Percentiles rank a stretch among this genome's conserved stretches.
These are phyloP conservation scores for Cephus rjabovi DNA, from an alignment of 2,888 invertebrate genomes.

Conservation along the genomic window DNA sequence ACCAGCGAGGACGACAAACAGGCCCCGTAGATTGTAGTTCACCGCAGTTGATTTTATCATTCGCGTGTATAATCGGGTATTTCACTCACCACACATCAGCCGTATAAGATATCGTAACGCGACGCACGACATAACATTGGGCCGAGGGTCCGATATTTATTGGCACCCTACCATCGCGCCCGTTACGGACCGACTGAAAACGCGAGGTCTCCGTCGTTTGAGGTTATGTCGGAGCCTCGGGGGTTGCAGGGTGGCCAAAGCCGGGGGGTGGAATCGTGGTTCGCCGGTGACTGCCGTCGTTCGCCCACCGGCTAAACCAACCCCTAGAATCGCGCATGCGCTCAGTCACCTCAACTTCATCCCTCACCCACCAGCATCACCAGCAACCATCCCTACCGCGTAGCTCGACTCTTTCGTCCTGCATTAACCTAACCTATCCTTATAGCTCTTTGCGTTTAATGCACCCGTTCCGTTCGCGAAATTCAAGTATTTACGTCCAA, in stretches of 20 bases:
- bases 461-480: neutral
- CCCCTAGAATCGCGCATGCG: constrained; percentile 41
- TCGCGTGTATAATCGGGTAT: neutral
- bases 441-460: neutral
- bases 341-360: constrained; percentile 9
- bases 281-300: constrained; percentile 57
- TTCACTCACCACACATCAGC: neutral
- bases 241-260: constrained; percentile 22
- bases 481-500: neutral
- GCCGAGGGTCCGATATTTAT: constrained; percentile 5
- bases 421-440: neutral
- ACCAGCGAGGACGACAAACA: neutral
- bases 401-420: neutral
- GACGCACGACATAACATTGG: neutral
- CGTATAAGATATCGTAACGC: neutral
- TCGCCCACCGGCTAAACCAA: constrained; percentile 33
- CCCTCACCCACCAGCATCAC: neutral
- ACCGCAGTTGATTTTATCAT: neutral
- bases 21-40: neutral
- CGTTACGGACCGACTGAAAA: constrained; percentile 21
- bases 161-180: constrained; percentile 15
- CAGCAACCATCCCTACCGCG: neutral
- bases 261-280: constrained; percentile 37
- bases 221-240: constrained; percentile 17
- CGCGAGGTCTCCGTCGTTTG: constrained; percentile 17